Evolutionary conservation across 2,797 vertebrate species (phyloP), one percentile per base, ranked within the genome.

Genomic region (Silurus aristotelis): DNA sequence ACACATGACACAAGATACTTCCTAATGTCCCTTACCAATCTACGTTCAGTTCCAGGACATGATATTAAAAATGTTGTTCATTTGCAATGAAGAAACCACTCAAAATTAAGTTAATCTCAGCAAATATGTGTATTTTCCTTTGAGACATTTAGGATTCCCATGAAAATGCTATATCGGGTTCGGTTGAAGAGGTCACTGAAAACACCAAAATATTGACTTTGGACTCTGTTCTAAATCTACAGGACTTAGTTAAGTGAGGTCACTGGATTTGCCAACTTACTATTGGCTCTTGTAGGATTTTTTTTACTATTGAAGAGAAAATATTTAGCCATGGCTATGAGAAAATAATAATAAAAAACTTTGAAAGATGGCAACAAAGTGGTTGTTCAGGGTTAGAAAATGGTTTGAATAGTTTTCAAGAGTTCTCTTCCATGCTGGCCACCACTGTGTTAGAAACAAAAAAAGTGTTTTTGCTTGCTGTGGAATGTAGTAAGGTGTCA

Each of bases 1-100:
- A 91, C 85, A 91, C 83, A 86, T 92, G 90, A 93, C 91, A 93
- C 15, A 76, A 31, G 0, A 56, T 22, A 58, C 86, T 88, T 90
- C 55, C 84, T 87, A 84, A 86, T 70, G 84, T 43, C 90, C 78
- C 79, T 83, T 86, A 81, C 71, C 86, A 84, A 43, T 73, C n/a
- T 38, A 22, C n/a, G 75, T n/a, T 10, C 20, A 43, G 20, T 80
- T n/a, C 58, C 61, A 80, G 38, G 20, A 82, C n/a, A 75, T 55
- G 38, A 60, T 80, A 82, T 67, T 87, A 27, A 64, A 38, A 82
- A 82, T 82, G 19, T 78, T 25, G 31, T 78, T 78, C 52, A 72
- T 73, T 78, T 38, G 77, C 43, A 67, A 73, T 84, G 48, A 75
- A 84, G 15, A n/a, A 79, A 82, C 46, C 55, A 52, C 17, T 31